A percentile compares a stretch with the other conserved stretches of the same genome.
These are phyloP conservation scores for Thripadectes ignobilis DNA, from an alignment of 2,797 vertebrate genomes.

Conservation along the genomic window DNA sequence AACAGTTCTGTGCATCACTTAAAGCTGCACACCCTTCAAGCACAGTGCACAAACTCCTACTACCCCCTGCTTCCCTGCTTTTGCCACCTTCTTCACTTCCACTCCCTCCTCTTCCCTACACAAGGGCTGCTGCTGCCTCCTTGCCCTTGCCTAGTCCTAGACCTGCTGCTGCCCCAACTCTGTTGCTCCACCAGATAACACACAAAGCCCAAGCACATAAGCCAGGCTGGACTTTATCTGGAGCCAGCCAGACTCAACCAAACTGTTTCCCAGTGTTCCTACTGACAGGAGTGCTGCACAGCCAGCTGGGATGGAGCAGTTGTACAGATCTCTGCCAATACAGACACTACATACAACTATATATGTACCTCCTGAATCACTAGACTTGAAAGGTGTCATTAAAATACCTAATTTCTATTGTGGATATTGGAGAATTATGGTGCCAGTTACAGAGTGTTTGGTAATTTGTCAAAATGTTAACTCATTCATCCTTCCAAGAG, in stretches of 20 bases:
- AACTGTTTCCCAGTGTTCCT: neutral
- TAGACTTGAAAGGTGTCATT: neutral
- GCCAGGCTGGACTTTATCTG: neutral
- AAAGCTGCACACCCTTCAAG: neutral
- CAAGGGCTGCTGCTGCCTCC: neutral
- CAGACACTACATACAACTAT: neutral
- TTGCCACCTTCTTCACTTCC: neutral
- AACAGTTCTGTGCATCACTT: neutral
- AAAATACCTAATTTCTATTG: neutral
- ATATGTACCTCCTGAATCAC: neutral
- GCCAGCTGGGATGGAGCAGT: neutral
- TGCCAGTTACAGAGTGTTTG: neutral
- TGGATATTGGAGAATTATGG: neutral
- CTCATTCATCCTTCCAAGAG: neutral
- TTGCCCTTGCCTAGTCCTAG: neutral
- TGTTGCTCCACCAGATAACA: neutral
- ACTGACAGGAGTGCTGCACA: neutral
- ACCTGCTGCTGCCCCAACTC: neutral
- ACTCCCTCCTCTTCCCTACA: neutral
- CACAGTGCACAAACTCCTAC: neutral
- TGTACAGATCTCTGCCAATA: neutral
- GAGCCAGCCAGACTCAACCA: neutral
- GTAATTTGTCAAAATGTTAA: neutral
- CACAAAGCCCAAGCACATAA: neutral
- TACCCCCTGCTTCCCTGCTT: neutral